phyloP scores from a whole-genome alignment of 2,113 vertebrate species.

The Corydoras maculifer region DNA sequence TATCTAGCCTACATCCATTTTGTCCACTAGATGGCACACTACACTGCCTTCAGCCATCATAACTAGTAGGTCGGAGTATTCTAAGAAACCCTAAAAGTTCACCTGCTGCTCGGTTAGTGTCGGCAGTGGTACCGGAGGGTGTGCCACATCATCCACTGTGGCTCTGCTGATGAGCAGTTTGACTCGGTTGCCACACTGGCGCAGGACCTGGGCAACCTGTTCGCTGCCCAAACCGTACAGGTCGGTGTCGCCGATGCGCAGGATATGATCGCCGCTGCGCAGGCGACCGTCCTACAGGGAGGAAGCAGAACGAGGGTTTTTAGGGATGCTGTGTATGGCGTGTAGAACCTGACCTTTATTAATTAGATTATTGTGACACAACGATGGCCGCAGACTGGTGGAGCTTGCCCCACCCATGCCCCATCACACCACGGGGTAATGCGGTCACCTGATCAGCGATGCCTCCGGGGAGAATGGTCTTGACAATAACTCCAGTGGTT shows the following conservation, averaged over 20 bases:
- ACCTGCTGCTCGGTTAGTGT: slow-evolving; percentile 61
- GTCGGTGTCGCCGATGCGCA: slow-evolving; percentile 88
- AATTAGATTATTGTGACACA: no score
- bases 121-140: slow-evolving; percentile 45
- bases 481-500: slow-evolving; percentile 87
- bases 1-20: no score
- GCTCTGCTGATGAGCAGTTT: slow-evolving; percentile 85
- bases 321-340: background rate
- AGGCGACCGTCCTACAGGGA: slow-evolving; percentile 77
- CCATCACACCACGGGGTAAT: no score
- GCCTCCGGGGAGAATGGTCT: slow-evolving; percentile 90
- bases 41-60: no score
- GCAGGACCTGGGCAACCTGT: slow-evolving; percentile 88
- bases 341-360: no score
- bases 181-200: slow-evolving; percentile 84
- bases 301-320: background rate
- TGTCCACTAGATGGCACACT: no score
- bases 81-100: background rate
- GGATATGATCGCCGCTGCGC: slow-evolving; percentile 84
- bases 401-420: no score
- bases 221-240: slow-evolving; percentile 88
- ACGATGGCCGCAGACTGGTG: no score
- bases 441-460: slow-evolving; percentile 80
- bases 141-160: slow-evolving; percentile 62
- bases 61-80: background rate